phyloP scores from a whole-genome alignment of 2,888 invertebrate genomes.

The Tinea pellionella region DNA sequence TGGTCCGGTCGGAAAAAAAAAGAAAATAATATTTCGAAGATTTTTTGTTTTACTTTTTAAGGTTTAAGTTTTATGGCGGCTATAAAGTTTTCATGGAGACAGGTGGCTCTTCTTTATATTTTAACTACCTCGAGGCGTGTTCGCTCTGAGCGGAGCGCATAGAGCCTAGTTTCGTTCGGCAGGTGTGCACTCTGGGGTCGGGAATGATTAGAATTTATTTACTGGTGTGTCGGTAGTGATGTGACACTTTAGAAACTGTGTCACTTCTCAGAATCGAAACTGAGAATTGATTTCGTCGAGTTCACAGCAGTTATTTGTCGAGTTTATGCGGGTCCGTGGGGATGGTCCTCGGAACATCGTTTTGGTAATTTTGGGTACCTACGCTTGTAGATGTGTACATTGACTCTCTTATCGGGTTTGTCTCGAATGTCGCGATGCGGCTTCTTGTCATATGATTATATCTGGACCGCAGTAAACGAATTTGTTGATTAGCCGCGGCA shows the following conservation, averaged over 20 bases:
- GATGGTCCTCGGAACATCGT: conserved; percentile 17
- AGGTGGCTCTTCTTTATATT: conserved; percentile 68
- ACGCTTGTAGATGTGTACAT: conserved; percentile 2
- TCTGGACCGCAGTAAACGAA: conserved; percentile 55
- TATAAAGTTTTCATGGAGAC: conserved; percentile 68
- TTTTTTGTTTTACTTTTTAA: conserved; percentile 59
- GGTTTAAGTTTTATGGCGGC: conserved; percentile 66
- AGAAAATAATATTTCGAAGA: conserved; percentile 43
- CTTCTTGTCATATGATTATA: conserved; percentile 58
- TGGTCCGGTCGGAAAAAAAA: conserved; percentile 51
- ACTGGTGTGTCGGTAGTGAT: conserved; percentile 64
- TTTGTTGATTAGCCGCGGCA: conserved; percentile 25
- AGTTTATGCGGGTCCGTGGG: conserved; percentile 47
- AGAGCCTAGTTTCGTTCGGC: conserved; percentile 55
- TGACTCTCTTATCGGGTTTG: conserved; percentile 47
- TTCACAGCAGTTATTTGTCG: conserved; percentile 60
- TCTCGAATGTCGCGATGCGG: conserved; percentile 32
- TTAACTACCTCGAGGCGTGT: conserved; percentile 43
- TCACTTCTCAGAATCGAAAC: conserved; percentile 67
- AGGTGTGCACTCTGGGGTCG: conserved; percentile 22
- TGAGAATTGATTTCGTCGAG: conserved; percentile 63
- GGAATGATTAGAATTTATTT: conserved; percentile 59
- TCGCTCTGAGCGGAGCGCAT: conserved; percentile 39
- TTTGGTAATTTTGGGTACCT: background rate
- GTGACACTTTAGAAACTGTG: conserved; percentile 68